Evolutionary conservation across 2,113 vertebrate species (phyloP).

Genomic region (Delphinus delphis): DNA sequence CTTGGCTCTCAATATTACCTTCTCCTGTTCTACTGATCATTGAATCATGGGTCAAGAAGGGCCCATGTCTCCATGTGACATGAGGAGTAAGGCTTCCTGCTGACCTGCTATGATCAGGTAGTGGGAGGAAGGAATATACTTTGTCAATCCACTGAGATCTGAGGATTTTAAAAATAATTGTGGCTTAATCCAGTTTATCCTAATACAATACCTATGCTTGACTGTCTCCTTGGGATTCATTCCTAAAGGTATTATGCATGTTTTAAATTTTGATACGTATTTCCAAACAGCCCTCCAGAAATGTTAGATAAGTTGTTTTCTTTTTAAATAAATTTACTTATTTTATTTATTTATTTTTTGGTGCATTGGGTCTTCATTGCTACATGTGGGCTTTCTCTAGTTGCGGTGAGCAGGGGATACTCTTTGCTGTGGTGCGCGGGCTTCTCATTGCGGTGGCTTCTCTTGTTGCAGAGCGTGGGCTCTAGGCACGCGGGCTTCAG

Average conservation of each 20-base stretch:
- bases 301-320: background rate
- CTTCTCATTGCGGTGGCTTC: too few species aligned
- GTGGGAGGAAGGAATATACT: background rate
- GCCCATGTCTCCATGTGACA: background rate
- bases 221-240: conserved; percentile 5
- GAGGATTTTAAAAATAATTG: background rate
- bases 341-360: too few species aligned
- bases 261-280: background rate
- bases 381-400: too few species aligned
- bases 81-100: background rate
- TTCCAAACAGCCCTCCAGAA: background rate
- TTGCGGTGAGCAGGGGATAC: too few species aligned
- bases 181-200: background rate
- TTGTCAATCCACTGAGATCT: background rate
- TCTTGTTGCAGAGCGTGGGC: too few species aligned
- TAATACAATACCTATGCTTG: background rate
- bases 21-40: background rate
- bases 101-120: background rate
- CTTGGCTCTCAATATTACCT: background rate
- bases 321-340: too few species aligned
- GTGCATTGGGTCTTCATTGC: too few species aligned
- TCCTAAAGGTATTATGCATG: background rate
- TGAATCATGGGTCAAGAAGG: background rate
- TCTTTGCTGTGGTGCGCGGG: too few species aligned
- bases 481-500: too few species aligned